These are phyloP conservation scores for Eurytoma californica DNA, from an alignment of 2,888 invertebrate genomes.

Conservation along the genomic window DNA sequence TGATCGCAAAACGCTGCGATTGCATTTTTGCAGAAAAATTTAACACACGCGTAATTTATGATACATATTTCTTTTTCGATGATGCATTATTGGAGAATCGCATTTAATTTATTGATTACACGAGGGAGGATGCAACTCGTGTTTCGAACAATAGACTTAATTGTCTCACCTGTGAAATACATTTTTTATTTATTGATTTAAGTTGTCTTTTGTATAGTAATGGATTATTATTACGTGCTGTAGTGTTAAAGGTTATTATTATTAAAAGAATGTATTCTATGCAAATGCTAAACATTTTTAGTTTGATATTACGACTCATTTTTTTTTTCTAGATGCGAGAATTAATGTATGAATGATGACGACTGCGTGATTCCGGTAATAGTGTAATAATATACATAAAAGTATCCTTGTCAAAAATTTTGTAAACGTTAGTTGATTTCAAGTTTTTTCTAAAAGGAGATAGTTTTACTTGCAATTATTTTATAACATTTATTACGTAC, in stretches of 20 bases:
- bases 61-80: constrained; percentile 5
- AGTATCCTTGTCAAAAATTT: constrained; percentile 29
- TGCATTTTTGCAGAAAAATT: neutral
- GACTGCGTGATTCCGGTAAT: neutral
- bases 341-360: neutral
- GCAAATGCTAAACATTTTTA: too few relatives aligned
- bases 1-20: constrained; percentile 23
- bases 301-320: neutral
- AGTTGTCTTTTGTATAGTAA: constrained; percentile 55
- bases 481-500: neutral
- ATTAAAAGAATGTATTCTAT: constrained; percentile 2
- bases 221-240: constrained; percentile 29
- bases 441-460: neutral
- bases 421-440: neutral
- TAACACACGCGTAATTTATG: neutral
- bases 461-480: too few relatives aligned
- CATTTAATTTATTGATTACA: constrained; percentile 44
- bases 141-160: constrained; percentile 32
- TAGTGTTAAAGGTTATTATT: constrained; percentile 22
- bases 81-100: neutral
- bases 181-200: constrained; percentile 54
- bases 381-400: constrained; percentile 8
- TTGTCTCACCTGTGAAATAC: constrained; percentile 54
- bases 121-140: constrained; percentile 1
- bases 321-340: neutral